phyloP scores from a whole-genome alignment of 2,797 vertebrate species.

The Acestrorhynchus altus region DNA sequence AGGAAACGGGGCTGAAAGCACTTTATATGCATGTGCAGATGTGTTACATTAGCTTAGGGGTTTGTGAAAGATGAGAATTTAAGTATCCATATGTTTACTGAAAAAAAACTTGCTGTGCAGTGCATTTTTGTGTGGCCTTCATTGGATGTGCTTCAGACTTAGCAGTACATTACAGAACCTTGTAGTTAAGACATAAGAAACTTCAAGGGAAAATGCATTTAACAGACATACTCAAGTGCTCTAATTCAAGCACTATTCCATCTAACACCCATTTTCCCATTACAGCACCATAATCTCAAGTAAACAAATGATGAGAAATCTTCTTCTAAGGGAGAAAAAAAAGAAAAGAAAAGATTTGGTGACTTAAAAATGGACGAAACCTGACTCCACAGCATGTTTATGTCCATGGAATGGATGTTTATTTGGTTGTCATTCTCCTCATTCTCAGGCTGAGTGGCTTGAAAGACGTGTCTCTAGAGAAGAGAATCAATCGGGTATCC shows the following conservation, averaged over 20 bases:
- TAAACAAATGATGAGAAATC: slow-evolving; percentile 80
- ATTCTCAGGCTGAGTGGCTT: slow-evolving; percentile 32
- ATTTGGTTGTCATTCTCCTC: slow-evolving; percentile 58
- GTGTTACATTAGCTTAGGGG: too few species aligned
- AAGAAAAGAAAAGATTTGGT: slow-evolving; percentile 58
- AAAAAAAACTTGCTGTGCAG: too few species aligned
- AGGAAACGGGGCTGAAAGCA: too few species aligned
- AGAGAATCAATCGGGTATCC: slow-evolving; percentile 39
- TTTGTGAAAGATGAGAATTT: too few species aligned
- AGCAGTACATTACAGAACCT: not conserved
- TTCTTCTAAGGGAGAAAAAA: slow-evolving; percentile 70
- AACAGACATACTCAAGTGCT: slow-evolving; percentile 4
- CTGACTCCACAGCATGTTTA: slow-evolving; percentile 72
- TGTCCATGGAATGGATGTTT: slow-evolving; percentile 75
- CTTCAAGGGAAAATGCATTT: not conserved
- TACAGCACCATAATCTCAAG: slow-evolving; percentile 68
- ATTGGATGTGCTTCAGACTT: too few species aligned
- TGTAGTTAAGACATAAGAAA: not conserved
- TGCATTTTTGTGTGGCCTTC: too few species aligned
- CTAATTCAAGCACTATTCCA: not conserved
- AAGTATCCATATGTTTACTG: too few species aligned
- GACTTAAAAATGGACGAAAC: slow-evolving; percentile 62
- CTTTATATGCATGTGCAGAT: too few species aligned
- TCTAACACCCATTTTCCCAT: slow-evolving; percentile 70
- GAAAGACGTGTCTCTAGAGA: slow-evolving; percentile 12